Evolutionary conservation across 2,888 invertebrate genomes (phyloP).

Genomic region (Andrena bicolor): DNA sequence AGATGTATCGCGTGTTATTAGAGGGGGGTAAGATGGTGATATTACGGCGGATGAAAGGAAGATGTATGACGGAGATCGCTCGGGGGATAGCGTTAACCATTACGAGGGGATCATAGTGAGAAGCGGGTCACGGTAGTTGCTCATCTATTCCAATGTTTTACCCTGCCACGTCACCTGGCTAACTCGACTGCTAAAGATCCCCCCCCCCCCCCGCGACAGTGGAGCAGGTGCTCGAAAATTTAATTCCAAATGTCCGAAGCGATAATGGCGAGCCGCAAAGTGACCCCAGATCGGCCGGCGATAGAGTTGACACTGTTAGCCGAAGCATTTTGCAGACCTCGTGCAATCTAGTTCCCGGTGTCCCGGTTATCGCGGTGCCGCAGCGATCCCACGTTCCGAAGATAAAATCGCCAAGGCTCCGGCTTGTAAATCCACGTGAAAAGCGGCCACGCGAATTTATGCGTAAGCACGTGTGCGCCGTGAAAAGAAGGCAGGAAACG

Average conservation of each 20-base stretch:
- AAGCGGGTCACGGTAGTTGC: too few relatives aligned
- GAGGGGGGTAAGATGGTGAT: neutral
- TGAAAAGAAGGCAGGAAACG: neutral
- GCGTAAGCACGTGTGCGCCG: conserved; percentile 11
- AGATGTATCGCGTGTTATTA: neutral
- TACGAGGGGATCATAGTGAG: too few relatives aligned
- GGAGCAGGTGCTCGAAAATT: too few relatives aligned
- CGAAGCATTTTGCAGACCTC: neutral
- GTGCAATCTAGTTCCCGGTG: neutral
- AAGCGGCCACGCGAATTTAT: conserved; percentile 24
- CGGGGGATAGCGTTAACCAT: neutral
- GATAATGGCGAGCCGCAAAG: neutral
- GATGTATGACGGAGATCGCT: neutral
- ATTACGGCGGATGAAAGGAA: neutral
- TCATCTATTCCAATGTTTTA: too few relatives aligned
- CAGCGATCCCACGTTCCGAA: neutral
- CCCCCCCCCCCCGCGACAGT: too few relatives aligned
- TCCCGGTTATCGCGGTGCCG: neutral
- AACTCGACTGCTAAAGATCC: too few relatives aligned
- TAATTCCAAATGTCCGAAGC: too few relatives aligned
- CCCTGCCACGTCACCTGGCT: too few relatives aligned
- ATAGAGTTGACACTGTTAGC: neutral
- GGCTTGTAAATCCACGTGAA: neutral
- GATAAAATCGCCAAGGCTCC: neutral
- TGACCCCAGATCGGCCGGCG: neutral